Conservation (phyloP, 1,140 invertebrate genomes). For the Pissodes strobi region DNA sequence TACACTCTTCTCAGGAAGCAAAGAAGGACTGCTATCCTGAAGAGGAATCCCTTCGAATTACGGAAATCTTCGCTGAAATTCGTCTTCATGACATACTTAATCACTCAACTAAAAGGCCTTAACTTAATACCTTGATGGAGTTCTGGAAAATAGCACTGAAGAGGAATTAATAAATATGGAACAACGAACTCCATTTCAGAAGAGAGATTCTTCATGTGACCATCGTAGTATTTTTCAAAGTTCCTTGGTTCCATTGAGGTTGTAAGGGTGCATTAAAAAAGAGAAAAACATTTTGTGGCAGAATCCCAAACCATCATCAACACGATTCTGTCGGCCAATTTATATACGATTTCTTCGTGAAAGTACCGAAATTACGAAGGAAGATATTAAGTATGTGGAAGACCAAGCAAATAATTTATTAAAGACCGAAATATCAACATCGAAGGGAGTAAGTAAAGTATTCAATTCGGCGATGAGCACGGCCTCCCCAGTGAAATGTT, state of each 20-base stretch:
- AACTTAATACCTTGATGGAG: too few relatives aligned
- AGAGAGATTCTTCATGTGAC: too few relatives aligned
- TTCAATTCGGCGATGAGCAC: slow-evolving; percentile 54
- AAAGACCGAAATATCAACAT: neutral
- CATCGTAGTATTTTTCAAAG: slow-evolving; percentile 50
- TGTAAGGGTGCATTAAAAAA: slow-evolving; percentile 44
- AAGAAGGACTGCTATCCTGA: too few relatives aligned
- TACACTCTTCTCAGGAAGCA: too few relatives aligned
- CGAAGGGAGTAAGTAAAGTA: slow-evolving; percentile 49
- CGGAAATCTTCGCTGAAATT: too few relatives aligned
- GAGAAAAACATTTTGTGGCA: slow-evolving; percentile 46
- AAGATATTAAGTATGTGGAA: slow-evolving; percentile 42
- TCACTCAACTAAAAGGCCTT: too few relatives aligned
- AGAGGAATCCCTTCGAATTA: too few relatives aligned
- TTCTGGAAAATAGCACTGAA: too few relatives aligned
- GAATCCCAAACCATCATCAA: slow-evolving; percentile 45
- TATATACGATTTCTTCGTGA: slow-evolving; percentile 47
- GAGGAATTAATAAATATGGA: too few relatives aligned
- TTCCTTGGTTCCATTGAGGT: too few relatives aligned
- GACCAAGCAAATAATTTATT: slow-evolving; percentile 12
- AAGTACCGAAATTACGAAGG: slow-evolving; percentile 41
- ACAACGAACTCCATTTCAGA: too few relatives aligned
- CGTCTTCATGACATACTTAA: too few relatives aligned
- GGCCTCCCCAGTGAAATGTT: slow-evolving; percentile 49
- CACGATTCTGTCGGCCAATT: slow-evolving; percentile 48